Evolutionary conservation across 2,113 vertebrate species (phyloP).

Genomic region (Alouatta palliata): DNA sequence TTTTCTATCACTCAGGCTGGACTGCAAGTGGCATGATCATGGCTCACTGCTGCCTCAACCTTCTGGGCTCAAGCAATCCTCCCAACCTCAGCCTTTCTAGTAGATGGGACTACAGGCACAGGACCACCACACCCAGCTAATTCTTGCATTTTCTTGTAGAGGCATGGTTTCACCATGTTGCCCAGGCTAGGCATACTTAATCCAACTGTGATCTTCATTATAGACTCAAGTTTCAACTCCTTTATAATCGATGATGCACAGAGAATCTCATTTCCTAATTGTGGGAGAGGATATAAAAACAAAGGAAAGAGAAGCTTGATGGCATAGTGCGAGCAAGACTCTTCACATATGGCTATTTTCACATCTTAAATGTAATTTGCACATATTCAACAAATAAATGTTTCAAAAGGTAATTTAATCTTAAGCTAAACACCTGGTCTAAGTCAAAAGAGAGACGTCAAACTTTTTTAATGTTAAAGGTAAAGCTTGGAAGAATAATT

Average conservation of each 20-base stretch:
- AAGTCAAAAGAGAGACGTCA: conserved; percentile 47
- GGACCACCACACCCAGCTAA: too few relatives aligned
- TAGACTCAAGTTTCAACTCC: not conserved
- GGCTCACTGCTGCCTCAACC: too few relatives aligned
- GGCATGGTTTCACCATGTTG: too few relatives aligned
- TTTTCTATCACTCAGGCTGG: too few relatives aligned
- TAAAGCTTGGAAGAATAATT: conserved; percentile 52
- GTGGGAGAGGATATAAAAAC: not conserved
- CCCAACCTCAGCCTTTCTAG: too few relatives aligned
- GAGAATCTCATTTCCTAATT: conserved; percentile 9
- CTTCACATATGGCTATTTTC: conserved; percentile 12
- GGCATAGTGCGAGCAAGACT: not conserved
- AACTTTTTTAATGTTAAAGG: conserved; percentile 4
- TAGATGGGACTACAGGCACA: too few relatives aligned
- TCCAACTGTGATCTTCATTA: not conserved
- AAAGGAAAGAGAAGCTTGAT: not conserved
- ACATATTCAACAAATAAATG: conserved; percentile 40
- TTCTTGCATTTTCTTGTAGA: too few relatives aligned
- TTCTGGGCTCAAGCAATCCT: too few relatives aligned
- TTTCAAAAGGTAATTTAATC: conserved; percentile 64
- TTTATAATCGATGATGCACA: not conserved
- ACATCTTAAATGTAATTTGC: conserved; percentile 33
- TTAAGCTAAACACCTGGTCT: conserved; percentile 49
- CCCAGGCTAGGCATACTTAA: not conserved
- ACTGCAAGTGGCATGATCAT: too few relatives aligned